phyloP scores from a whole-genome alignment of 2,113 vertebrate genomes.

The Lagopus muta region DNA sequence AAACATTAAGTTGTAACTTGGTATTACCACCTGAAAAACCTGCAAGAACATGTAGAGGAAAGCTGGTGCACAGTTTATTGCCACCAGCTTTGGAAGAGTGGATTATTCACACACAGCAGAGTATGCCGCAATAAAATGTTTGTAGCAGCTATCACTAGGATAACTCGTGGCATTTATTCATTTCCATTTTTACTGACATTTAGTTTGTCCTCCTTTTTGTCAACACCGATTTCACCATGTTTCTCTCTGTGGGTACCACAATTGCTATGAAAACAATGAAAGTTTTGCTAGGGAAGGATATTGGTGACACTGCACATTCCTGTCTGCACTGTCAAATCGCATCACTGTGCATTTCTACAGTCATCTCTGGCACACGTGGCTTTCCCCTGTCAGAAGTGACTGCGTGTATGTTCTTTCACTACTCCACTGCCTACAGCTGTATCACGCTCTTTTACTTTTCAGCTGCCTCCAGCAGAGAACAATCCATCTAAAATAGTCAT shows the following conservation, averaged over 20 bases:
- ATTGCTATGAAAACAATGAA: not conserved
- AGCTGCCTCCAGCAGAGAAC: slow-evolving; percentile 25
- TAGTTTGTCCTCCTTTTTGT: slow-evolving; percentile 6
- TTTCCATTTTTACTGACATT: not conserved
- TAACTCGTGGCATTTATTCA: not conserved
- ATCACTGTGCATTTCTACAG: not conserved
- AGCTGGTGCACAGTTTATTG: not conserved
- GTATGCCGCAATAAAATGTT: not conserved
- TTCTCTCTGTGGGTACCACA: not conserved
- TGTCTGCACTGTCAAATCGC: not conserved
- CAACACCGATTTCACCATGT: not conserved
- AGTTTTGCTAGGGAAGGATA: not conserved
- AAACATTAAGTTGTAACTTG: not conserved
- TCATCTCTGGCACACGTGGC: accelerated
- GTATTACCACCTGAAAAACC: not conserved
- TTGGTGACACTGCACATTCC: not conserved
- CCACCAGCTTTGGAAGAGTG: not conserved
- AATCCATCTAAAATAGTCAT: not conserved
- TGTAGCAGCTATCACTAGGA: not conserved
- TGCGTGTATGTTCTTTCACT: not conserved
- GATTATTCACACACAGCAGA: not conserved
- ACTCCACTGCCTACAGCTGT: not conserved
- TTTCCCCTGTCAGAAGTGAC: not conserved
- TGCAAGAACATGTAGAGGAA: accelerated
- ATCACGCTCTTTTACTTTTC: not conserved